Conservation (phyloP, 2,888 invertebrate genomes). For the Phortica magna region DNA sequence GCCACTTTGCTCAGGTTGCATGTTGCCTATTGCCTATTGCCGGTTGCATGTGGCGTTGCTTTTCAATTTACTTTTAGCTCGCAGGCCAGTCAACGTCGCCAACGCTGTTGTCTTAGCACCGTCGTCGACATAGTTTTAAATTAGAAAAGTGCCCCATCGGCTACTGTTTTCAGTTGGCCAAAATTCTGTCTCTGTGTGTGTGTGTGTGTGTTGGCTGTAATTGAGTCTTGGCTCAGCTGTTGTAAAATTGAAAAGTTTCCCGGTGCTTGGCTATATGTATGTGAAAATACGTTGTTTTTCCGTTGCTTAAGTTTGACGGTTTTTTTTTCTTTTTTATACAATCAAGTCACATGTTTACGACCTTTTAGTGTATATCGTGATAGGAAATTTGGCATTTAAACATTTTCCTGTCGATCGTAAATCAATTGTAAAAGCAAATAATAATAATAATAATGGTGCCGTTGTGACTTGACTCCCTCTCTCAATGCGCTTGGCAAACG, state of each 20-base stretch:
- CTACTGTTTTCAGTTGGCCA: conserved; percentile 53
- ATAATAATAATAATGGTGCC: neutral
- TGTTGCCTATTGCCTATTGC: neutral
- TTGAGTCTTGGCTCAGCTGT: conserved; percentile 14
- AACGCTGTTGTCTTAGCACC: conserved; percentile 26
- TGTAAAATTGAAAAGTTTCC: conserved; percentile 3
- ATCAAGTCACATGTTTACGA: neutral
- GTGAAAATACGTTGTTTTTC: no score
- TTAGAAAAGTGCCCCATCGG: conserved; percentile 65
- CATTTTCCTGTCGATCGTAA: neutral
- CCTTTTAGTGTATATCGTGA: conserved; percentile 4
- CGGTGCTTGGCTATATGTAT: neutral
- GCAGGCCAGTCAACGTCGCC: conserved; percentile 11
- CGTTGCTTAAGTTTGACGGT: neutral
- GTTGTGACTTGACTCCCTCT: neutral
- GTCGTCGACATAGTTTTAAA: conserved; percentile 69
- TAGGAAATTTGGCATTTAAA: conserved; percentile 3
- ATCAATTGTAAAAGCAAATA: neutral
- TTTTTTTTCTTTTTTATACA: neutral
- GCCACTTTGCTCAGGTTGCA: conserved; percentile 26
- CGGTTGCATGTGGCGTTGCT: conserved; percentile 14
- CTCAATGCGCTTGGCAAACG: neutral
- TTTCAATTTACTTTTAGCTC: conserved; percentile 38
- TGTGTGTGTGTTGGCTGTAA: conserved; percentile 38
- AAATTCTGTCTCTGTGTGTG: conserved; percentile 24